Evolutionary conservation across 1,140 invertebrate species (phyloP), one percentile per base, ranked within the genome.

Genomic region (Drosophila sechellia): DNA sequence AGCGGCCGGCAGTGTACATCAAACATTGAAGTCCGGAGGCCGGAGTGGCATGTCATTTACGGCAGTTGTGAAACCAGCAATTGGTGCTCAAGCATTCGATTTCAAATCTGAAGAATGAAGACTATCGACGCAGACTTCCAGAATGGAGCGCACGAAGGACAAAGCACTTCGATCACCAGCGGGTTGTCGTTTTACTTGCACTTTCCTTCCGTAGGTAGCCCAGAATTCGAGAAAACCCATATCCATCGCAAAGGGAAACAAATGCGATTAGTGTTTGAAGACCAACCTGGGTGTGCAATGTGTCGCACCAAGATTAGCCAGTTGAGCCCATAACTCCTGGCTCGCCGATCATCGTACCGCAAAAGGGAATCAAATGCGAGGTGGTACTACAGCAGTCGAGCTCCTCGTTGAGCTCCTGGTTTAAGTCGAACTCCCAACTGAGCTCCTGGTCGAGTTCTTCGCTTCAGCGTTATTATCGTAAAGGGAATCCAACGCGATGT

Each of bases 181-280:
- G 76, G 79, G 79, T 59, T 83, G 75, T 83, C 55, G 73, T 55
- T 66, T 54, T 31, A 39, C 57, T 66, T 48, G 31, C 42, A 75
- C 49, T 69, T 45, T 56, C 57, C 54, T 58, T 70, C 55, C 61
- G 59, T 81, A 81, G 79, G 49, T 81, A 78, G 79, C 46, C 55
- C 66, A 81, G 60, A 61, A 60, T 37, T 54, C 45, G 52, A 74
- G 49, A 27, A 31, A 74, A 13, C 31, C 69, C 69, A 72, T 34
- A 61, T 89, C 79, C 83, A 89, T 87, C 83, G 84, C 84, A 89
- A 89, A 84, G 84, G 84, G 84, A 89, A 89, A 84, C 84, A 89
- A 89, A 80, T 83, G 84, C 84, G 84, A 89, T 89, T 84, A 90
- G 84, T 89, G 84, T 89, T 84, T 77, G 77, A 89, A 79, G 83